Conservation (phyloP, 2,797 vertebrate genomes). For the Enteromius fasciolatus region DNA sequence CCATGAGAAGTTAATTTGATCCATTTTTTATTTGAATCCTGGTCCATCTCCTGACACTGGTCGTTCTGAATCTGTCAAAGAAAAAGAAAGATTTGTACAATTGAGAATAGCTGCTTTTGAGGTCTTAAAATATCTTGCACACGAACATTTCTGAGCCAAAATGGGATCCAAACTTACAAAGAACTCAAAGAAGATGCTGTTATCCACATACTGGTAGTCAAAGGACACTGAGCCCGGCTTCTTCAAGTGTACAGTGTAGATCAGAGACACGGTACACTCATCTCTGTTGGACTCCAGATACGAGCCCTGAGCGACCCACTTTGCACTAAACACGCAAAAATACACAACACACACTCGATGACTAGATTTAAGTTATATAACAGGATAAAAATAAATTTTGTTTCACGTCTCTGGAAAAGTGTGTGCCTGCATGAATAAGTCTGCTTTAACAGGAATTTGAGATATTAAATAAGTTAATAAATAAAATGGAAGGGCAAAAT, state of each 20-base stretch:
- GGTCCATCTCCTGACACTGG: slow-evolving; percentile 96
- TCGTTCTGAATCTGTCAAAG: slow-evolving; percentile 92
- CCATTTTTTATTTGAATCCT: slow-evolving; percentile 87
- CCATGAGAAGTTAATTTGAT: slow-evolving; percentile 88
- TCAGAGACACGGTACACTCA: slow-evolving; percentile 94
- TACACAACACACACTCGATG: not conserved
- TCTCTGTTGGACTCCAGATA: slow-evolving; percentile 96
- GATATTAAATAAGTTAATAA: too few relatives aligned
- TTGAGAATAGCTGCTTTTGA: not conserved
- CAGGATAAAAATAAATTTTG: slow-evolving; percentile 22
- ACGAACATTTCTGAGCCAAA: not conserved
- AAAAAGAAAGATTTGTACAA: not conserved
- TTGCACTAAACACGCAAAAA: slow-evolving; percentile 81
- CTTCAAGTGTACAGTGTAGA: slow-evolving; percentile 96
- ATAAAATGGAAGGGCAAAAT: not conserved
- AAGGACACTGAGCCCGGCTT: slow-evolving; percentile 93
- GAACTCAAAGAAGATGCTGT: slow-evolving; percentile 97
- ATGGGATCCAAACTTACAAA: slow-evolving; percentile 84
- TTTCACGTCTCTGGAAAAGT: not conserved
- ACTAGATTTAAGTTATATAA: slow-evolving; percentile 15
- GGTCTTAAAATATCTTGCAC: slow-evolving; percentile 1
- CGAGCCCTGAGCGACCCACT: slow-evolving; percentile 90
- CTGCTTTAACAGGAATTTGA: not conserved
- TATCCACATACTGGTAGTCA: slow-evolving; percentile 97
- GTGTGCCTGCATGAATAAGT: not conserved